These are phyloP conservation scores for Andrena dorsata DNA, from an alignment of 2,888 invertebrate genomes.

Conservation along the genomic window DNA sequence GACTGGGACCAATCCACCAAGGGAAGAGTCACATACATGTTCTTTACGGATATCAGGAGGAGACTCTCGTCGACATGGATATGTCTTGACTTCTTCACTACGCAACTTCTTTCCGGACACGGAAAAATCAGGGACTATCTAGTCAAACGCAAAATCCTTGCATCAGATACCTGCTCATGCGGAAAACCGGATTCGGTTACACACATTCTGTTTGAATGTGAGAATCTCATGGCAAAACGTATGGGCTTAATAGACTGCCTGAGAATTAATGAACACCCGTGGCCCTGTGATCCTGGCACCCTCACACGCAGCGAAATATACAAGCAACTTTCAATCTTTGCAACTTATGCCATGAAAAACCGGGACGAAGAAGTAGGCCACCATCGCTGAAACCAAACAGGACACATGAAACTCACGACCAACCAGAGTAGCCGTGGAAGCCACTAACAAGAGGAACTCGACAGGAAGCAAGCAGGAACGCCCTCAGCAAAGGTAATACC, in stretches of 20 bases:
- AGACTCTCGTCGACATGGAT: not conserved
- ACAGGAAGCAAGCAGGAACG: no score
- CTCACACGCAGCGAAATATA: not conserved
- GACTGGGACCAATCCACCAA: not conserved
- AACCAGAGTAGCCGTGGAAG: no score
- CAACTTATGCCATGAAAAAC: not conserved
- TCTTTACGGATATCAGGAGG: not conserved
- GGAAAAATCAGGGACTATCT: constrained; percentile 2
- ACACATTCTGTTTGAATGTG: not conserved
- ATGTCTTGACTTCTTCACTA: not conserved
- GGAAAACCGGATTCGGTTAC: not conserved
- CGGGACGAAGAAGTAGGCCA: not conserved
- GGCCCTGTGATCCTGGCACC: not conserved
- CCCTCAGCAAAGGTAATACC: no score
- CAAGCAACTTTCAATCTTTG: not conserved
- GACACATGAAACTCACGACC: no score
- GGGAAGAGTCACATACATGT: not conserved
- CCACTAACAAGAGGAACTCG: no score
- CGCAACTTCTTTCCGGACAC: no score
- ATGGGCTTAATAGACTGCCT: not conserved
- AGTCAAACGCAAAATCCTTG: not conserved
- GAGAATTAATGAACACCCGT: not conserved
- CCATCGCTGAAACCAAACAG: no score
- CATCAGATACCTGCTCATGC: not conserved
- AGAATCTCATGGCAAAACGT: not conserved